Evolutionary conservation across 2,797 vertebrate species (phyloP), one percentile per base, ranked within the genome.

Genomic region (Brachyalestes nurse): DNA sequence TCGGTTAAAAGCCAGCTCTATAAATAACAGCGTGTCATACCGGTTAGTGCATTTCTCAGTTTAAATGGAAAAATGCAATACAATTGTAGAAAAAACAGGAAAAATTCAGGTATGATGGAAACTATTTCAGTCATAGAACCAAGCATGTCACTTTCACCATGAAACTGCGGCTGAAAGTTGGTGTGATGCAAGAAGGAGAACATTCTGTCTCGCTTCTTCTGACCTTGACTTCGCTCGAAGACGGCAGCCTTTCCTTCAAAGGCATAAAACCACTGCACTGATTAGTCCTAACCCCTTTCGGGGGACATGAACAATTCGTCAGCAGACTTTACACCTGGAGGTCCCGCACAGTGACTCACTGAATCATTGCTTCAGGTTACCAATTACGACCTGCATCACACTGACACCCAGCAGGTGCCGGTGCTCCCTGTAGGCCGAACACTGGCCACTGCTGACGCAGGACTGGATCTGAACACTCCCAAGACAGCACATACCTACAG

Each of bases 341-440:
- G 34, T 60, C n/a, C 34, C 19, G n/a, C 25, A 69, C 16, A 51
- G 55, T 51, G 57, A 53, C 45, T 62, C 58, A 79, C 0, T 42
- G 74, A 72, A 47, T 40, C 45, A 70, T 16, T 42, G 65, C 45
- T 60, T 38, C 58, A 70, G 71, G 19, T 79, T 75, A 75, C 70
- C 60, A 79, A 80, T 82, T 51, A 79, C 76, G 1, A 14, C 61
- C 65, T 78, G 75, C 72, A 69, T 71, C 34, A 61, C 38, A 62
- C 72, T 17, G 55, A 72, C 61, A 62, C 21, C 42, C 65, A 45
- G 64, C 72, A 82, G 80, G 79, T 72, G 77, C 76, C 38, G 9
- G 21, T 25, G 51, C 34, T 61, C 58, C 49, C 70, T 12, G 34
- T 23, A 40, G 64, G 40, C 49, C 64, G 21, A 38, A 66, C 19